Conservation (phyloP, 1,140 invertebrate genomes). For the Drusus annulatus region DNA sequence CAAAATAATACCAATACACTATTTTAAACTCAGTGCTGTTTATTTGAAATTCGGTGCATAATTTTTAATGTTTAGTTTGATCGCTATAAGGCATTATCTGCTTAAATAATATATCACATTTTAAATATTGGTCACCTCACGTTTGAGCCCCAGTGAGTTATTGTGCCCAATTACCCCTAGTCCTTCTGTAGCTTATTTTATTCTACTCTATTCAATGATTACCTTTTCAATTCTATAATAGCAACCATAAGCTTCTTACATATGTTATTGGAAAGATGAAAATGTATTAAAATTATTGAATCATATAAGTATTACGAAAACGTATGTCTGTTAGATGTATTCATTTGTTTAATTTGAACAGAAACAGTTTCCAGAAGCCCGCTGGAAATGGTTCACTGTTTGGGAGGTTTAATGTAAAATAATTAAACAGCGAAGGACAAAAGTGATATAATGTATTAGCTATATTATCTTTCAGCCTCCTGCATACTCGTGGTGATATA, state of each 20-base stretch:
- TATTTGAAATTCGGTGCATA: too few species aligned
- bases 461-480: slow-evolving; percentile 14
- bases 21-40: too few species aligned
- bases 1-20: too few species aligned
- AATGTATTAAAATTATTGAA: too few species aligned
- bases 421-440: slow-evolving; percentile 40
- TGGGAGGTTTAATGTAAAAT: slow-evolving; percentile 24
- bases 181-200: too few species aligned
- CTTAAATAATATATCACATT: not conserved
- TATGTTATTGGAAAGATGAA: too few species aligned
- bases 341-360: slow-evolving; percentile 1
- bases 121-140: slow-evolving; percentile 5
- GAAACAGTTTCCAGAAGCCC: slow-evolving; percentile 31
- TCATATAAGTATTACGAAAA: not conserved
- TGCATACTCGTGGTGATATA: slow-evolving; percentile 12
- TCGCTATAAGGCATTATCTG: too few species aligned
- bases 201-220: too few species aligned
- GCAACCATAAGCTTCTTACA: too few species aligned
- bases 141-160: slow-evolving; percentile 8
- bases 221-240: too few species aligned
- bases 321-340: slow-evolving; percentile 3
- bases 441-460: slow-evolving; percentile 38
- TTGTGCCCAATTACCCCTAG: too few species aligned
- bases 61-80: too few species aligned
- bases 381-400: slow-evolving; percentile 24